Evolutionary conservation across 2,888 invertebrate species (phyloP).

Genomic region (Cyclophora punctaria): DNA sequence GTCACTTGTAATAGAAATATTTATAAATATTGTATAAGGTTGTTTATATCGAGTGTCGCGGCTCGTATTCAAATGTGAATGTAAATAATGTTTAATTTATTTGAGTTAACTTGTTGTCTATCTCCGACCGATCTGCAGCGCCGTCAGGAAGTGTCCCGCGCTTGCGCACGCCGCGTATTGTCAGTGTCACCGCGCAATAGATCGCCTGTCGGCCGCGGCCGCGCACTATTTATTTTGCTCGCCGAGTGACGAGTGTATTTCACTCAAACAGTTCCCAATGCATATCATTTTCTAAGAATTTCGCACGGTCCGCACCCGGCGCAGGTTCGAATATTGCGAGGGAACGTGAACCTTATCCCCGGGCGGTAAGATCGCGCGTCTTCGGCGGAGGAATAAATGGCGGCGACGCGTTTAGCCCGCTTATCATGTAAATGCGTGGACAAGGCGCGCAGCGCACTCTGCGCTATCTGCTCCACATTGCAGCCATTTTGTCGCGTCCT

Average conservation of each 20-base stretch:
- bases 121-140: constrained; percentile 8
- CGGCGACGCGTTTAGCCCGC: constrained; percentile 21
- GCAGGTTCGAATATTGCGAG: constrained; percentile 1
- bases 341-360: background rate
- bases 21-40: constrained; percentile 7
- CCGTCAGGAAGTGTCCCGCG: constrained; percentile 15
- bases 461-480: background rate
- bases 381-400: constrained; percentile 7
- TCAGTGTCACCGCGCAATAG: constrained; percentile 8
- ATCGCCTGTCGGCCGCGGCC: constrained; percentile 8
- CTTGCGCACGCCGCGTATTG: constrained; percentile 4
- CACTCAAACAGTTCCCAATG: constrained; percentile 10
- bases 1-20: too few species aligned
- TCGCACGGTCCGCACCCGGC: constrained; percentile 17
- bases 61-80: too few species aligned
- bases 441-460: background rate
- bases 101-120: too few species aligned
- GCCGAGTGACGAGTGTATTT: constrained; percentile 12
- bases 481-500: too few species aligned
- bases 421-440: constrained; percentile 29
- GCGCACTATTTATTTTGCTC: constrained; percentile 9
- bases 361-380: background rate
- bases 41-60: too few species aligned
- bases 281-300: constrained; percentile 13
- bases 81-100: too few species aligned